These are phyloP conservation scores for Cossypha niveicapilla DNA, from an alignment of 2,797 vertebrate species.

Conservation along the genomic window DNA sequence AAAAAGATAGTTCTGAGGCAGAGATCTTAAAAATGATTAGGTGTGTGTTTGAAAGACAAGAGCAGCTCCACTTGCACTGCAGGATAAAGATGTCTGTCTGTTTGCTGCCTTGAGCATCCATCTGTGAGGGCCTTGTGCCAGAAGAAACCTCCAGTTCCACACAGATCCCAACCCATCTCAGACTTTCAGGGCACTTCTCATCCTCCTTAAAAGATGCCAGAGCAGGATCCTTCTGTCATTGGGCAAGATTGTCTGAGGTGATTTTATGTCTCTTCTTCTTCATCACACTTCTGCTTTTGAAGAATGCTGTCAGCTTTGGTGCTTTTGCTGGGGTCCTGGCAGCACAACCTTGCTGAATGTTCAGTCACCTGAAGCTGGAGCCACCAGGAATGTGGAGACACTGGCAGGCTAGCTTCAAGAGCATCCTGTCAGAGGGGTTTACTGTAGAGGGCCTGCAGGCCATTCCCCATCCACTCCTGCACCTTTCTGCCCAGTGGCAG, in stretches of 20 bases:
- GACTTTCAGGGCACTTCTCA: background rate
- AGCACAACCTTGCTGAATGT: background rate
- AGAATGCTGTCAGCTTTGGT: background rate
- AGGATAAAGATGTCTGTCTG: background rate
- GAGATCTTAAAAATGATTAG: constrained; percentile 51
- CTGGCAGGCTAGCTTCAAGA: background rate
- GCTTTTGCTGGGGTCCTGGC: background rate
- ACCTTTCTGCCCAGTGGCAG: background rate
- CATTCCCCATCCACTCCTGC: background rate
- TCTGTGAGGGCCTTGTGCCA: background rate
- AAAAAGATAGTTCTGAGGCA: constrained; percentile 51
- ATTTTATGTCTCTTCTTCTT: background rate
- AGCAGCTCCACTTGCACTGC: background rate
- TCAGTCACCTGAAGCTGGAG: background rate
- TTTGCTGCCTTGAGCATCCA: background rate
- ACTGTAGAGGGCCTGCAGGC: background rate
- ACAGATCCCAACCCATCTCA: background rate
- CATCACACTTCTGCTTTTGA: background rate
- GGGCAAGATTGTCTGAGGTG: background rate
- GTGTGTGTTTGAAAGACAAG: constrained; percentile 24
- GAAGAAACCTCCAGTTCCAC: background rate
- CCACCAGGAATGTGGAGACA: background rate
- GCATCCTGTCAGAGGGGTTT: background rate
- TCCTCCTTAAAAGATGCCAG: background rate
- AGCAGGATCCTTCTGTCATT: background rate